Evolutionary conservation across 2,797 vertebrate species (phyloP).

Genomic region (Coregonus sp.): DNA sequence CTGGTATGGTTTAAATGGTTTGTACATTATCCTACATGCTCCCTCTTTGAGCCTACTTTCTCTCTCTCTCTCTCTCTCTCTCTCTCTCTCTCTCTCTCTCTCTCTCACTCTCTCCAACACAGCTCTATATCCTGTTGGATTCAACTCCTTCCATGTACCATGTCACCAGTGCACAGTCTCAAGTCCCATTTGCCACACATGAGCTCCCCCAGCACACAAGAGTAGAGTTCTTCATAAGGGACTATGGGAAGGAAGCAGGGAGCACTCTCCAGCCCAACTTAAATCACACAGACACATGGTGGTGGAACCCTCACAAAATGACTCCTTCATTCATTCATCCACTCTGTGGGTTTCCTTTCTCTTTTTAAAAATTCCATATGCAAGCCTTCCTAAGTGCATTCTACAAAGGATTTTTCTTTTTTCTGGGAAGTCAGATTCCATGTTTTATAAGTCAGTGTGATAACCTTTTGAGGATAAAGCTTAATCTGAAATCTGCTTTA

Average conservation of each 20-base stretch:
- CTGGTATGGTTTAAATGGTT: neutral
- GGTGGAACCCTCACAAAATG: neutral
- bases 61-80: neutral
- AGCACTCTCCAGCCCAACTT: neutral
- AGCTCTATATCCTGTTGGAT: too few species aligned
- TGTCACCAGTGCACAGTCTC: too few species aligned
- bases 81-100: neutral
- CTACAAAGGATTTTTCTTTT: neutral
- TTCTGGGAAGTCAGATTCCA: neutral
- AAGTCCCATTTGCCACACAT: too few species aligned
- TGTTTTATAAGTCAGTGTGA: neutral
- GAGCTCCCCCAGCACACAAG: too few species aligned
- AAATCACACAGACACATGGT: neutral
- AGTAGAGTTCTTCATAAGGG: too few species aligned
- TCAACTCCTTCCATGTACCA: too few species aligned
- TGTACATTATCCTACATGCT: neutral
- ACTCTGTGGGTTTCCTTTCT: neutral
- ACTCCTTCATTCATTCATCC: neutral
- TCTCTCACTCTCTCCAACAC: neutral
- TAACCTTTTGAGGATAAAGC: neutral
- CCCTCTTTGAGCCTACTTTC: neutral
- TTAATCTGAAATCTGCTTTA: neutral
- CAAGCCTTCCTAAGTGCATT: neutral
- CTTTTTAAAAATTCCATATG: neutral
- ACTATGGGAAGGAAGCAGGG: too few species aligned